Base-by-base conservation (phyloP, 2,113 vertebrate species). In the Corydoras maculifer region DNA sequence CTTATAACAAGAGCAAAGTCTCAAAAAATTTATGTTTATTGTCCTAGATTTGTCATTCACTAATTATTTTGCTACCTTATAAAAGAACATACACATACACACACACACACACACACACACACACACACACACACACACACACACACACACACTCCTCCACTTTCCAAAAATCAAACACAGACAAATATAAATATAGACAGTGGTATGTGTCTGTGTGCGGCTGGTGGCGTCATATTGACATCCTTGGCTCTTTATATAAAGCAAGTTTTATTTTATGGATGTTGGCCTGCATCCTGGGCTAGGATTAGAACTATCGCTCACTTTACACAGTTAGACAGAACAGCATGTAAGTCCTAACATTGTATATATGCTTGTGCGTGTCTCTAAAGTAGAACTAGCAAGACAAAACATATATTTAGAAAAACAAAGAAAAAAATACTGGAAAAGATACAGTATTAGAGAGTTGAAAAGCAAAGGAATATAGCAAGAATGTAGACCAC, bases 231-330 rank as follows among this genome's bases (percentile, higher is more conserved):
- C 68, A 60, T 13, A 51, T 64, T 72, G 48, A 74, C 68, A 74
- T 63, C 68, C 68, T 63, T 25, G 12, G 25, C 68, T 75, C 62
- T 76, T 74, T 76, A 74, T 74, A 78, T 75, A 59, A 78, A 74
- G 58, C 43, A 58, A 25, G 18, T 25, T 25, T 25, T 65, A 74
- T 78, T 81, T 81, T 75, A 81, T 77, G 69, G 68, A 63, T 54
- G 58, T 78, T 78, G 79, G 74, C 79, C 30, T 31, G 71, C 63
- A 70, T 74, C 74, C 77, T 77, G 63, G 62, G 66, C 43, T 51
- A 62, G 72, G 75, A 58, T 77, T 79, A 79, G 57, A 75, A 48
- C 67, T 51, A 11, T 58, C 32, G 53, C 69, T 35, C 69, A 57
- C 58, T 65, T 35, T 63, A 54, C 64, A 15, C 49, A 43, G 35